phyloP scores from a whole-genome alignment of 2,888 invertebrate species.

The Sinohyriopsis cumingii region DNA sequence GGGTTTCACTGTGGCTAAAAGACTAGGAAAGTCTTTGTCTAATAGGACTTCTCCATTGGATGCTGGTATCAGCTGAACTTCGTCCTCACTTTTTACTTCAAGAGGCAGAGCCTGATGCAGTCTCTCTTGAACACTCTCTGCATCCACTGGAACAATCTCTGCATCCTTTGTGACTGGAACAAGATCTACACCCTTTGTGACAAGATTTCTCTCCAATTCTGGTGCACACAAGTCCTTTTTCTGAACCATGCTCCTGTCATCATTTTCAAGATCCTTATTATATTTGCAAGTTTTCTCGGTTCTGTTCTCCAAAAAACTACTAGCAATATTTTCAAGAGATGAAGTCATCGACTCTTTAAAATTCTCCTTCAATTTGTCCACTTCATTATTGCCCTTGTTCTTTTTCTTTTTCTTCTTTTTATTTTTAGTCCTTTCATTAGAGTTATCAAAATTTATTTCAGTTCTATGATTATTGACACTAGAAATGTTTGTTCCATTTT shows the following conservation, averaged over 20 bases:
- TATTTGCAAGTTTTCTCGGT: background rate
- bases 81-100: too few species aligned
- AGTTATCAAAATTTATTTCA: slow-evolving; percentile 27
- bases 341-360: slow-evolving; percentile 23
- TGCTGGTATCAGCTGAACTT: too few species aligned
- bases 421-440: slow-evolving; percentile 35
- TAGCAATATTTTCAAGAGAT: slow-evolving; percentile 44
- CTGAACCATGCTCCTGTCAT: background rate
- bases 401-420: slow-evolving; percentile 66
- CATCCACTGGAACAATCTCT: background rate
- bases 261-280: background rate
- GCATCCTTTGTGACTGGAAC: background rate
- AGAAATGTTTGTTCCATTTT: background rate
- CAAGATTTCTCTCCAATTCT: background rate
- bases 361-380: slow-evolving; percentile 3
- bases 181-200: background rate
- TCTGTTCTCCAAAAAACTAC: slow-evolving; percentile 20
- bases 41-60: too few species aligned
- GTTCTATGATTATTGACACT: slow-evolving; percentile 6
- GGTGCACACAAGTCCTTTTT: background rate
- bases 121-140: too few species aligned
- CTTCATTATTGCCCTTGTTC: slow-evolving; percentile 37
- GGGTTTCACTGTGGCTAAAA: background rate
- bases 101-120: too few species aligned
- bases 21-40: too few species aligned